Conservation (phyloP, 2,113 vertebrate genomes). For the Xyrauchen texanus region DNA sequence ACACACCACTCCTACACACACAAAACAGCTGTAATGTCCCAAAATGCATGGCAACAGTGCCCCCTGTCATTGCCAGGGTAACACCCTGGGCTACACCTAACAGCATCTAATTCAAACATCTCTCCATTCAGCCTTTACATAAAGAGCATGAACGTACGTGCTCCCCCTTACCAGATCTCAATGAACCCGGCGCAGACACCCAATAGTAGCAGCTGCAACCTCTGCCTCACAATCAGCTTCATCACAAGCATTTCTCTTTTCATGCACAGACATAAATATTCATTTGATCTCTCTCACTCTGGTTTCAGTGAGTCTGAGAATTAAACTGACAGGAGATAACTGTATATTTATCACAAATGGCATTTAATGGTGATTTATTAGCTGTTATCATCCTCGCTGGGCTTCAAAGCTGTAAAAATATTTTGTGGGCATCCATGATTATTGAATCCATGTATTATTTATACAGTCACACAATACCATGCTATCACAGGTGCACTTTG, state of each 20-base stretch:
- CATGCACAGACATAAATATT: slow-evolving; percentile 37
- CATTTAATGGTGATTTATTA: slow-evolving; percentile 34
- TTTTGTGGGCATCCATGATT: slow-evolving; percentile 9
- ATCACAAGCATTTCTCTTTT: slow-evolving; percentile 37
- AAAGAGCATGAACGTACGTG: neutral
- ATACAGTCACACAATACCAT: slow-evolving; percentile 43
- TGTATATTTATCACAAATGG: slow-evolving; percentile 32
- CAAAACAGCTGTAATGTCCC: neutral
- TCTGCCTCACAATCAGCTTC: slow-evolving; percentile 23
- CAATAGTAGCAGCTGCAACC: slow-evolving; percentile 27
- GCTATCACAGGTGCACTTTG: slow-evolving; percentile 38
- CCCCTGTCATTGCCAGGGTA: slow-evolving; percentile 38
- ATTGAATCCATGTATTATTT: slow-evolving; percentile 44
- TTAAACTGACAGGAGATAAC: slow-evolving; percentile 16
- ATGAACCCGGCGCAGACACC: slow-evolving; percentile 1
- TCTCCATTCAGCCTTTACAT: slow-evolving; percentile 24
- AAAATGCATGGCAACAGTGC: slow-evolving; percentile 43
- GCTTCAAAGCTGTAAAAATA: slow-evolving; percentile 38
- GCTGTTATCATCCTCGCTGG: slow-evolving; percentile 4
- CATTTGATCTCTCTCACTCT: slow-evolving; percentile 16
- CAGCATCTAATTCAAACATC: neutral
- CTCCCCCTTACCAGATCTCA: neutral
- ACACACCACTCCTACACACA: neutral
- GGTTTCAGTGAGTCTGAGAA: slow-evolving; percentile 39
- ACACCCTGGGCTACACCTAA: slow-evolving; percentile 11